Base-by-base conservation (phyloP, 2,888 invertebrate species). In the Leptopilina drosophilae region DNA sequence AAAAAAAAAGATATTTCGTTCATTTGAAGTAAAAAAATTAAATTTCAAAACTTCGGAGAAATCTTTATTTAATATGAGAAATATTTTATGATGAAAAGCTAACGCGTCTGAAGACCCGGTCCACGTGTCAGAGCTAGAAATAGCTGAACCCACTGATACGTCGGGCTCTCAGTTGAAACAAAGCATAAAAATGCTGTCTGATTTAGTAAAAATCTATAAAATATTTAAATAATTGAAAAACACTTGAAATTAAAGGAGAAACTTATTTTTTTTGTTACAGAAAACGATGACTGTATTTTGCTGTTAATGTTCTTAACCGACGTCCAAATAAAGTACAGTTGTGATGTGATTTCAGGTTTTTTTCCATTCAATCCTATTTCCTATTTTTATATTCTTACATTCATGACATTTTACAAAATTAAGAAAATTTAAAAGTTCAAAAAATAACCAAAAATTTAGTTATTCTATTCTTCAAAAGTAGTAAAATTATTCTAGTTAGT, bases 131-230 rank as follows among this genome's bases (percentile, higher is more conserved):
- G 90, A 88, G 89, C 91, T 91, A 92, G 93, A 90, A 92, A 93
- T 92, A 92, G 92, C 89, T 84, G 92, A 92, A 93, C 92, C 92
- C 92, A 91, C 92, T 91, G 90, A 84, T 80, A 84, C 87, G 89
- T 85, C 87, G 85, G 80, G 59, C 82, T 84, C 78, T 15, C 64
- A 79, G 89, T 89, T 87, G 88, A 88, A 64, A 87, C 85, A 80
- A 73, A 42, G 86, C 87, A 78, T 82, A 6, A 66, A 82, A 81
- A 78, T 84, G 89, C 87, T 59, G 89, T 90, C 90, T 91, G 90
- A 90, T 42, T 49, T 49, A 49, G 11, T 49, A 11, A 49, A 1
- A 49, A 0, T 11, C 49, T 12, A 49, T 42, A 7, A 8, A 33
- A 46, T 46, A 46, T 49, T 49, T 49, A 11, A 4, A 46, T 46